Evolutionary conservation across 2,113 vertebrate genomes (phyloP).

Genomic region (Istiophorus platypterus): DNA sequence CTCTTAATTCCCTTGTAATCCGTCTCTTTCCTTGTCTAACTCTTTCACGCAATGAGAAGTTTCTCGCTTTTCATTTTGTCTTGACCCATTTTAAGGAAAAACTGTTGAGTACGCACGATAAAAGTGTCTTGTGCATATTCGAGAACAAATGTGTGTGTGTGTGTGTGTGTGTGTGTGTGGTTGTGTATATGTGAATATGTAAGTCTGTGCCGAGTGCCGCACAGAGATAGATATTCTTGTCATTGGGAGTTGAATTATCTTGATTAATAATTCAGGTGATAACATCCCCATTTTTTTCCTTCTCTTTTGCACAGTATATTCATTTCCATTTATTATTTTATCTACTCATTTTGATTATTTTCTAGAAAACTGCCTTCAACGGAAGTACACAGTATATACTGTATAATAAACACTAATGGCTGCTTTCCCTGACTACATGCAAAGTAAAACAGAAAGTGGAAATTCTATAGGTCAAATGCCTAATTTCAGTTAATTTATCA

Average conservation of each 20-base stretch:
- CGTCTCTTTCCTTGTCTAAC: constrained; percentile 53
- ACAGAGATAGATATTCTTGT: constrained; percentile 66
- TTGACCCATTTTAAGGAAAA: constrained; percentile 76
- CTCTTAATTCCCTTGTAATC: constrained; percentile 41
- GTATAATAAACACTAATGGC: not conserved
- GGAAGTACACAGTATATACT: not conserved
- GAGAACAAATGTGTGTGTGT: constrained; percentile 34
- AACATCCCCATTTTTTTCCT: constrained; percentile 33
- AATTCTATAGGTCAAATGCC: not conserved
- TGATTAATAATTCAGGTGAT: constrained; percentile 79
- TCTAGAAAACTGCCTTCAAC: not conserved
- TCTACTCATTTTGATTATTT: constrained; percentile 7
- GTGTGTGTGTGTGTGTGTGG: constrained; percentile 18
- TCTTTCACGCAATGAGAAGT: constrained; percentile 58
- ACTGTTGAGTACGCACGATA: constrained; percentile 65
- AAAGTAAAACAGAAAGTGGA: not conserved
- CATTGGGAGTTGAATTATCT: constrained; percentile 69
- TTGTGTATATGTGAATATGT: constrained; percentile 17
- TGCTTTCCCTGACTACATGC: constrained; percentile 4
- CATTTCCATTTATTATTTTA: constrained; percentile 30
- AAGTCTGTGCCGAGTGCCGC: constrained; percentile 10
- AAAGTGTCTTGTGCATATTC: constrained; percentile 47
- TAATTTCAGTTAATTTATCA: constrained; percentile 7
- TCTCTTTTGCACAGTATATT: constrained; percentile 35
- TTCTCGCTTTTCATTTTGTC: constrained; percentile 66